phyloP scores from a whole-genome alignment of 2,888 invertebrate genomes.

The Aelia acuminata region DNA sequence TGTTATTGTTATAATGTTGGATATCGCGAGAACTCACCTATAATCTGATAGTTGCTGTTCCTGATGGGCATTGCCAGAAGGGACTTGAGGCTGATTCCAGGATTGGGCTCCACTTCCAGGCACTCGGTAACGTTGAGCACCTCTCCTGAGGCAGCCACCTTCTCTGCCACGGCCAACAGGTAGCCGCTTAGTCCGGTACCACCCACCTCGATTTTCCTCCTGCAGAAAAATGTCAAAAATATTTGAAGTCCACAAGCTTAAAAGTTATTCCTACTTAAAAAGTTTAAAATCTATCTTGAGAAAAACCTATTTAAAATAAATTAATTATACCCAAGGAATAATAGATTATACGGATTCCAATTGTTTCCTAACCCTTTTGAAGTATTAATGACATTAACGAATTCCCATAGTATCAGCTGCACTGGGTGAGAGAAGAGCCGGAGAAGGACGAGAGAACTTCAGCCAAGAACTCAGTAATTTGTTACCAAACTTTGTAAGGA shows the following conservation, averaged over 20 bases:
- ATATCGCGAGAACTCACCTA: slow-evolving; percentile 70
- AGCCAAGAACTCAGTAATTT: background rate
- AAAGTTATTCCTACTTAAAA: no score
- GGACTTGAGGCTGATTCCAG: slow-evolving; percentile 69
- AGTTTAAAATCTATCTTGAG: background rate
- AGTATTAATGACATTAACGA: background rate
- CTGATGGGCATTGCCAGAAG: slow-evolving; percentile 72
- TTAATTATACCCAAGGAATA: background rate
- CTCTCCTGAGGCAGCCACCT: slow-evolving; percentile 71
- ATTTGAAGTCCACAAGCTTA: background rate
- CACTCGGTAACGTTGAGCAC: slow-evolving; percentile 72
- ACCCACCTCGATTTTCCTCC: slow-evolving; percentile 39
- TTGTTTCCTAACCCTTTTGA: background rate
- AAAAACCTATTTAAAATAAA: background rate
- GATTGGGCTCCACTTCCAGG: slow-evolving; percentile 68
- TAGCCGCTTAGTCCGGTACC: slow-evolving; percentile 64
- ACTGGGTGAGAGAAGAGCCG: background rate
- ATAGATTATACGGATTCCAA: background rate
- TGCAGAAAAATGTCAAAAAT: background rate
- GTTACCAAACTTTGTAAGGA: slow-evolving; percentile 35
- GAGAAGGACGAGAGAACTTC: background rate
- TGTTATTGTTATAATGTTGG: no score
- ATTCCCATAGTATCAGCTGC: background rate
- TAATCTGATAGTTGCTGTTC: slow-evolving; percentile 71
- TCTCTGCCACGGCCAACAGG: slow-evolving; percentile 70